phyloP scores from a whole-genome alignment of 2,888 invertebrate genomes.

The Dryobota labecula region DNA sequence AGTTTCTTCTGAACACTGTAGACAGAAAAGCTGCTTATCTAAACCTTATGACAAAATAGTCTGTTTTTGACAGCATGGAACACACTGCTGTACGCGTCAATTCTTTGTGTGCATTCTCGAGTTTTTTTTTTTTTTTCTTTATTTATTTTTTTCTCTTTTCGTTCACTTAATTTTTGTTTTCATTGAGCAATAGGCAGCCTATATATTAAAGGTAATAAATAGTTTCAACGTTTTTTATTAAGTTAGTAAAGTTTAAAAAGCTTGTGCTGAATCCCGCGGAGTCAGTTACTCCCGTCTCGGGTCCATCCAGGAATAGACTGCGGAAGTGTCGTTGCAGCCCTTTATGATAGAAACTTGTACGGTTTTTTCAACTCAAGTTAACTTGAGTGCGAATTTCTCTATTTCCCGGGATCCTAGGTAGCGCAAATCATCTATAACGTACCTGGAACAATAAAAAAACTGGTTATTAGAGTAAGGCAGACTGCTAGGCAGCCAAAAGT shows the following conservation, averaged over 20 bases:
- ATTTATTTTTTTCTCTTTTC: background rate
- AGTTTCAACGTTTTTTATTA: background rate
- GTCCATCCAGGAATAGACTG: slow-evolving; percentile 27
- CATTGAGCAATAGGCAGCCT: background rate
- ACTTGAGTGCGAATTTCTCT: slow-evolving; percentile 73
- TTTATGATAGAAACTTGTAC: slow-evolving; percentile 24
- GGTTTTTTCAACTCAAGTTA: slow-evolving; percentile 63
- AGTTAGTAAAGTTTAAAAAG: slow-evolving; percentile 7
- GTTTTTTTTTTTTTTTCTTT: too few species aligned
- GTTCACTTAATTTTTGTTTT: background rate
- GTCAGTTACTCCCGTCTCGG: background rate
- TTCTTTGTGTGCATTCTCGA: background rate
- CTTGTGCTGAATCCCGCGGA: background rate
- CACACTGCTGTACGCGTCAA: background rate
- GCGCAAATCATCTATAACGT: slow-evolving; percentile 92
- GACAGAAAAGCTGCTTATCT: background rate
- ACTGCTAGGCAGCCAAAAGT: background rate
- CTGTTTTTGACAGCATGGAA: background rate
- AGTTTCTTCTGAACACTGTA: background rate
- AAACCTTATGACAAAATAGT: background rate
- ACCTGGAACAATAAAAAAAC: slow-evolving; percentile 85
- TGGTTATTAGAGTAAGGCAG: background rate
- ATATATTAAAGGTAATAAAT: background rate
- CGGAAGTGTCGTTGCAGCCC: background rate
- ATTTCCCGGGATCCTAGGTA: slow-evolving; percentile 76